phyloP scores from a whole-genome alignment of 23 tunicate genomes.

The Styela plicata region DNA sequence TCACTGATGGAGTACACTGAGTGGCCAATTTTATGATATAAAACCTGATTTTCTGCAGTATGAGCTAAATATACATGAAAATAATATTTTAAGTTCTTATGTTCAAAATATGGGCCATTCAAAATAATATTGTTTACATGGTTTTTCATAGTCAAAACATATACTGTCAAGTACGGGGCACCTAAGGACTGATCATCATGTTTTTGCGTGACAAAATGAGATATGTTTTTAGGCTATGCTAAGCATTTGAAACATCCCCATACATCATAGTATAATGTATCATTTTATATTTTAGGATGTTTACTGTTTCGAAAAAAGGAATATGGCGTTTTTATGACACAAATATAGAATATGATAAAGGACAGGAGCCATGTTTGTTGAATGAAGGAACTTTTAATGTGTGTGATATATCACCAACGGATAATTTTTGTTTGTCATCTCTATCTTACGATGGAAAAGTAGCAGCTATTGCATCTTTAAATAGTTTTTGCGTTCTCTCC shows the following conservation, averaged over 20 bases:
- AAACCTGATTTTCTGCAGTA: too few relatives aligned
- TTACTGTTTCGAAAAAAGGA: conserved; percentile 88
- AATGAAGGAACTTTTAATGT: conserved; percentile 47
- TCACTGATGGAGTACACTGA: too few relatives aligned
- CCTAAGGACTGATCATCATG: too few relatives aligned
- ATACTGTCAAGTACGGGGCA: too few relatives aligned
- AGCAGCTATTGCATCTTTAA: conserved; percentile 65
- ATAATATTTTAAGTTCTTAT: too few relatives aligned
- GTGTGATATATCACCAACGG: conserved; percentile 33
- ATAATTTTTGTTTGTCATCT: conserved; percentile 37
- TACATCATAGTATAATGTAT: background rate
- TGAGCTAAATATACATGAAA: too few relatives aligned
- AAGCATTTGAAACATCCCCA: background rate
- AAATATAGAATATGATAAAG: conserved; percentile 59
- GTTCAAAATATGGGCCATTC: too few relatives aligned
- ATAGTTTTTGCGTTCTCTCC: conserved; percentile 59
- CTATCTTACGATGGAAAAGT: conserved; percentile 77
- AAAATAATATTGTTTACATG: too few relatives aligned
- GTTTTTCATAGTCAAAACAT: too few relatives aligned
- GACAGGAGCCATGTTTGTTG: conserved; percentile 73
- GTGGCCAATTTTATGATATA: too few relatives aligned
- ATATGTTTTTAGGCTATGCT: too few relatives aligned
- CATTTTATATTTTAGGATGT: conserved; percentile 45
- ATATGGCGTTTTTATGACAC: conserved; percentile 84
- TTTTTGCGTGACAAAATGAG: too few relatives aligned